These are phyloP conservation scores for Macquaria ambigua DNA, from an alignment of 2,113 vertebrate genomes.

Conservation along the genomic window DNA sequence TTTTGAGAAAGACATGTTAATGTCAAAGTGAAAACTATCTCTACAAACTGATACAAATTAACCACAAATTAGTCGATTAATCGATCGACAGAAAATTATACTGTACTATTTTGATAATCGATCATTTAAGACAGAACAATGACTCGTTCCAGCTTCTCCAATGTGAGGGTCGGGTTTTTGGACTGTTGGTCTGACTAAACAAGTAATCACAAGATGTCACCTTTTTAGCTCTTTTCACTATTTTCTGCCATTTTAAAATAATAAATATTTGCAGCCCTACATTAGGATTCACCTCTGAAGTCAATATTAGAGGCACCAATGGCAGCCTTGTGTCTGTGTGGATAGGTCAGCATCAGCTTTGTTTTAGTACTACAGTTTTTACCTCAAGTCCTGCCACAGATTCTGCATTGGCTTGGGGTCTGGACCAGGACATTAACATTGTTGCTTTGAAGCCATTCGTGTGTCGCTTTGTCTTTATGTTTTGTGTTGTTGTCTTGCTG, in stretches of 20 bases:
- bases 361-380: not conserved
- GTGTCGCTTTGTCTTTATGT: not conserved
- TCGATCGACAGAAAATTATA: not conserved
- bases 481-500: not conserved
- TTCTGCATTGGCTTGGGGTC: no score
- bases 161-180: not conserved
- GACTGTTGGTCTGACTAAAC: not conserved
- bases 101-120: not conserved
- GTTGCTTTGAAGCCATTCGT: not conserved
- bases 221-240: not conserved
- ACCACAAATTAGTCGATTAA: not conserved
- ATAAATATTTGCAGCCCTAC: not conserved
- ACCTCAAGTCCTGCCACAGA: not conserved
- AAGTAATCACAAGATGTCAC: not conserved
- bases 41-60: no score
- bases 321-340: not conserved
- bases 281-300: not conserved
- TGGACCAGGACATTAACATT: not conserved
- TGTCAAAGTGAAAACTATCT: no score
- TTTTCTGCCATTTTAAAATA: not conserved
- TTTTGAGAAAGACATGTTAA: no score
- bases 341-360: no score
- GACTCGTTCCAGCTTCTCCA: not conserved
- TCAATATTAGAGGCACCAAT: not conserved
- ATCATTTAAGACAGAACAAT: no score